phyloP scores from a whole-genome alignment of 2,888 invertebrate species.

The Melanotus villosus region DNA sequence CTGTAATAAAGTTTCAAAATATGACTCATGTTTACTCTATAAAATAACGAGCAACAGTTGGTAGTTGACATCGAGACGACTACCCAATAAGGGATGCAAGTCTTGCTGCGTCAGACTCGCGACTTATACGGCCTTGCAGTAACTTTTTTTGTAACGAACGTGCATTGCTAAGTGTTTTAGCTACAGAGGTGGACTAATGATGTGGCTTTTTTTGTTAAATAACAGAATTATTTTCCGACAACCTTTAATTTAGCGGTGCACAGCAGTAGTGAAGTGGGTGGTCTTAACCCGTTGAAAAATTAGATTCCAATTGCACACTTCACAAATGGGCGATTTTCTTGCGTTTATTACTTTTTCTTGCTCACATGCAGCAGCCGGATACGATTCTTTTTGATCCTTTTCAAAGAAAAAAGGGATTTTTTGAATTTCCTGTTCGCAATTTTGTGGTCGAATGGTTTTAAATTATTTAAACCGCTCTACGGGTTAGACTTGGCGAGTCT shows the following conservation, averaged over 20 bases:
- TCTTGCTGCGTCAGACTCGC: slow-evolving; percentile 28
- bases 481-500: background rate
- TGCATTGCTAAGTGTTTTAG: slow-evolving; percentile 36
- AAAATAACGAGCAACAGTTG: slow-evolving; percentile 8
- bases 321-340: no score
- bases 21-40: no score
- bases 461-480: background rate
- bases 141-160: slow-evolving; percentile 27
- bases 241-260: slow-evolving; percentile 21
- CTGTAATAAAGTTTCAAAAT: no score
- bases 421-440: background rate
- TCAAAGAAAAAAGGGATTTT: background rate
- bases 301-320: slow-evolving; percentile 10
- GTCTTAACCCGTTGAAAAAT: slow-evolving; percentile 7
- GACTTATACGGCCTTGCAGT: slow-evolving; percentile 40
- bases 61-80: slow-evolving; percentile 15
- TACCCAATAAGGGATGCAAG: slow-evolving; percentile 42
- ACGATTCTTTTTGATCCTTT: background rate
- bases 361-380: background rate
- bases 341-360: background rate
- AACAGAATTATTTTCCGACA: slow-evolving; percentile 23
- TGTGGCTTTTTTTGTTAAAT: slow-evolving; percentile 32
- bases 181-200: slow-evolving; percentile 37
- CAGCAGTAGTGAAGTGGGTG: slow-evolving; percentile 27
- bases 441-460: background rate